Base-by-base conservation (phyloP, 2,113 vertebrate genomes). In the Sciurus niger region DNA sequence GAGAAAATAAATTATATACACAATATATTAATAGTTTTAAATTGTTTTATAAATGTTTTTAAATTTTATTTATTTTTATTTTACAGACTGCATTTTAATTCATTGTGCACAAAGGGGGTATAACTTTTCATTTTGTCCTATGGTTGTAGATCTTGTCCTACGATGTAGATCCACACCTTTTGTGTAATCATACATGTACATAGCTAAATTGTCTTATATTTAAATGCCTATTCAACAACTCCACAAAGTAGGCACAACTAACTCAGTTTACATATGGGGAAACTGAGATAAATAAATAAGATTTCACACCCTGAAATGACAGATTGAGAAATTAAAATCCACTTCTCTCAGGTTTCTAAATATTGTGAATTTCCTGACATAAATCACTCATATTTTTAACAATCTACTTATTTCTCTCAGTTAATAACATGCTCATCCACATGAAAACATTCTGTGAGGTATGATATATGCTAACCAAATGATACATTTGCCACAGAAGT, bases 241-340 rank as follows among this genome's bases (percentile, higher is more conserved):
- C 28, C 90, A 16, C 2, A n/a, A 90, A 46, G 17, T 72, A 88
- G 10, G 14, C 48, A 90, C 40, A 32, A 73, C 37, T 77, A 53
- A 17, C n/a, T 87, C 25, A 74, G 25, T 63, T 25, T 93, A 43
- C 48, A 40, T 18, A 32, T 43, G n/a, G 55, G 17, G 8, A 76
- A 96, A 37, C 9, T 95, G 20, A 94, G 2, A 83, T 18, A 78
- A 79, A 11, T 85, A 37, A 84, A 70, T 74, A 93, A 85, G 8
- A 46, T 30, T 22, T 80, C 17, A 58, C 13, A 91, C 1, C 3
- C 2, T 74, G 16, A 78, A 96, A 84, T 87, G 76, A 76, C 7
- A 95, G 16, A 85, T 55, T 72, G 14, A 89, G 18, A 11, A 92
- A 58, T 80, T 84, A 70, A 34, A 58, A 90, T 92, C 1, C 22